These are phyloP conservation scores for Staurois parvus DNA, from an alignment of 2,797 vertebrate genomes.

Conservation along the genomic window DNA sequence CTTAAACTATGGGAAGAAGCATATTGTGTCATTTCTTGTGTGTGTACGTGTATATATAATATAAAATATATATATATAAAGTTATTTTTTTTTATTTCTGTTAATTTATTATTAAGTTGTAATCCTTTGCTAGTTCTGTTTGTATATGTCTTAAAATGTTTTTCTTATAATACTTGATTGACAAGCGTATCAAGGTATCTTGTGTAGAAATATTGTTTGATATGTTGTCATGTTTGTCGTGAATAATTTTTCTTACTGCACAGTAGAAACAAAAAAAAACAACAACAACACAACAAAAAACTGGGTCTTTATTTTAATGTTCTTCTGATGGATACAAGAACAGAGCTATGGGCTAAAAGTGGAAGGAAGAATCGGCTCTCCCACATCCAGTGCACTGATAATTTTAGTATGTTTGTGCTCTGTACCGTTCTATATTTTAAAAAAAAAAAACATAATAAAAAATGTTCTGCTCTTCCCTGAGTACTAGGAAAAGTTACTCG, in stretches of 20 bases:
- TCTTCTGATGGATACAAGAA: constrained; percentile 91
- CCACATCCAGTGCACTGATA: constrained; percentile 99
- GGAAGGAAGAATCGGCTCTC: constrained; percentile 94
- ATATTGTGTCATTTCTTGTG: constrained; percentile 99
- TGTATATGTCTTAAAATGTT: constrained; percentile 94
- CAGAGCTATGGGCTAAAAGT: constrained; percentile 95
- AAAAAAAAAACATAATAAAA: constrained; percentile 88
- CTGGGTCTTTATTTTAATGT: constrained; percentile 90
- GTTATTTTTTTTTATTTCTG: constrained; percentile 97
- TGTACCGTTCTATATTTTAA: constrained; percentile 99
- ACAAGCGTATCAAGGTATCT: constrained; percentile 99
- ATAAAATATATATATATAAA: constrained; percentile 99
- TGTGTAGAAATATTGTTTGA: constrained; percentile 99
- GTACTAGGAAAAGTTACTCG: constrained; percentile 99
- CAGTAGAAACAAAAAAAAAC: constrained; percentile 88
- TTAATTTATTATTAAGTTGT: constrained; percentile 99
- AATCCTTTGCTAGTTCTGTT: constrained; percentile 98
- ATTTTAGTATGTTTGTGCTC: constrained; percentile 99
- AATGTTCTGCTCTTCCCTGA: constrained; percentile 99
- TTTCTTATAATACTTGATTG: constrained; percentile 99
- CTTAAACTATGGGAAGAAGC: constrained; percentile 96
- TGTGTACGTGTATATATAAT: constrained; percentile 86
- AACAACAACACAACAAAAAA: constrained; percentile 80
- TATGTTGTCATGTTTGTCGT: constrained; percentile 99
- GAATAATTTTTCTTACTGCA: constrained; percentile 96